Evolutionary conservation across 2,113 vertebrate genomes (phyloP).

Genomic region (Ancistrus triradiatus): DNA sequence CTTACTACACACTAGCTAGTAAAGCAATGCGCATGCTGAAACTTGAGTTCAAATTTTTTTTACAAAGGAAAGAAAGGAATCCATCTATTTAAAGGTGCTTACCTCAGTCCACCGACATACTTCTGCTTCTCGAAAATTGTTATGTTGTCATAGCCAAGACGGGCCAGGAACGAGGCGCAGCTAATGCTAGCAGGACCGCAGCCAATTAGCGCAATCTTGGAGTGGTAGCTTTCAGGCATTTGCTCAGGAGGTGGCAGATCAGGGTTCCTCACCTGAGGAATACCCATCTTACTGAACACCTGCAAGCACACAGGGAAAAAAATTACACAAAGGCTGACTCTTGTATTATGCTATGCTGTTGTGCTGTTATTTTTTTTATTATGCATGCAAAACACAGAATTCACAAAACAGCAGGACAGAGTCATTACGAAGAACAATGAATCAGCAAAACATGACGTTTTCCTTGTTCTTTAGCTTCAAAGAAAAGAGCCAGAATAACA

Average conservation of each 20-base stretch:
- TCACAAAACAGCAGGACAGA: too few relatives aligned
- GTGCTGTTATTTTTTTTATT: too few relatives aligned
- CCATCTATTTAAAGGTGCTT: conserved; percentile 27
- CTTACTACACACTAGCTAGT: too few relatives aligned
- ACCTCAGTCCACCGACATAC: conserved; percentile 82
- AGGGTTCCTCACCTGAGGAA: conserved; percentile 75
- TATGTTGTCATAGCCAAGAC: conserved; percentile 76
- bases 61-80: conserved; percentile 37
- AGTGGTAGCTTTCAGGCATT: conserved; percentile 69
- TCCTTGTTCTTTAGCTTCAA: not conserved
- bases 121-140: conserved; percentile 80
- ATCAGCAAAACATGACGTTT: too few relatives aligned
- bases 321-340: too few relatives aligned
- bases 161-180: conserved; percentile 79
- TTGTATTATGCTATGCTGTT: too few relatives aligned
- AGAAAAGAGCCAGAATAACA: conserved; percentile 12
- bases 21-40: too few relatives aligned
- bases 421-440: too few relatives aligned
- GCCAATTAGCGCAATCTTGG: conserved; percentile 79
- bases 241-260: conserved; percentile 61
- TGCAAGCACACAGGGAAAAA: conserved; percentile 40
- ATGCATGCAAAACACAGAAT: too few relatives aligned
- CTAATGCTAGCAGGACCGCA: conserved; percentile 81
- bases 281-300: conserved; percentile 81
- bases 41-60: too few relatives aligned